Evolutionary conservation across 2,888 invertebrate genomes (phyloP).

Genomic region (Sicus ferrugineus): DNA sequence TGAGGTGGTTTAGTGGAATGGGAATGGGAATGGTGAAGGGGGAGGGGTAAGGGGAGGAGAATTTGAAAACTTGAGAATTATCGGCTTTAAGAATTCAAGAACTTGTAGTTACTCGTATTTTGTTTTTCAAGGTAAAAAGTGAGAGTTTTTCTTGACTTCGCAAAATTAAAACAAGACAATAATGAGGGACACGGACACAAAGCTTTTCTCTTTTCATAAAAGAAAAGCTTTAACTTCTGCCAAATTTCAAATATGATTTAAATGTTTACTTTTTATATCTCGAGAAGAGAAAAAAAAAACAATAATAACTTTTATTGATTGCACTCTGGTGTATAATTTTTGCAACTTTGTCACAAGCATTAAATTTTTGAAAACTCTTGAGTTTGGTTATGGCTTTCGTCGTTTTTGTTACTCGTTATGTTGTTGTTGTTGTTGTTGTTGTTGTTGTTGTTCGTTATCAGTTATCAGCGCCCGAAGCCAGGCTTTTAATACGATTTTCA

Average conservation of each 20-base stretch:
- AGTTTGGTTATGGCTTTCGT: not conserved
- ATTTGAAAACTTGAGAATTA: not conserved
- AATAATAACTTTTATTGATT: not conserved
- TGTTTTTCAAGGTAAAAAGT: not conserved
- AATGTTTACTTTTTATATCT: not conserved
- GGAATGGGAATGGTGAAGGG: too few relatives aligned
- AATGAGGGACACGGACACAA: too few relatives aligned
- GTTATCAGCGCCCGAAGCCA: not conserved
- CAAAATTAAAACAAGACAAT: too few relatives aligned
- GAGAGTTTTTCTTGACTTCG: not conserved
- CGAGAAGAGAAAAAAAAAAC: not conserved
- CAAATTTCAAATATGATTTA: too few relatives aligned
- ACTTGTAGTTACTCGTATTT: too few relatives aligned
- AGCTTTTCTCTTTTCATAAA: too few relatives aligned
- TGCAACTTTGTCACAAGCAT: not conserved
- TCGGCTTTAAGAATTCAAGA: too few relatives aligned
- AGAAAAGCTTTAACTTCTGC: too few relatives aligned
- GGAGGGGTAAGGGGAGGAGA: too few relatives aligned
- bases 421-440: not conserved
- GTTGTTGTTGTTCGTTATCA: slow-evolving; percentile 5
- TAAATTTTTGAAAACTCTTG: not conserved
- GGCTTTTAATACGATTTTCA: not conserved
- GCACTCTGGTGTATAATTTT: slow-evolving; percentile 17
- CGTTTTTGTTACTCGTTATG: slow-evolving; percentile 1
- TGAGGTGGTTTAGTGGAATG: not conserved